Evolutionary conservation across 1,140 invertebrate genomes (phyloP), one percentile per base, ranked within the genome.

Genomic region (Propsilocerus akamusi): DNA sequence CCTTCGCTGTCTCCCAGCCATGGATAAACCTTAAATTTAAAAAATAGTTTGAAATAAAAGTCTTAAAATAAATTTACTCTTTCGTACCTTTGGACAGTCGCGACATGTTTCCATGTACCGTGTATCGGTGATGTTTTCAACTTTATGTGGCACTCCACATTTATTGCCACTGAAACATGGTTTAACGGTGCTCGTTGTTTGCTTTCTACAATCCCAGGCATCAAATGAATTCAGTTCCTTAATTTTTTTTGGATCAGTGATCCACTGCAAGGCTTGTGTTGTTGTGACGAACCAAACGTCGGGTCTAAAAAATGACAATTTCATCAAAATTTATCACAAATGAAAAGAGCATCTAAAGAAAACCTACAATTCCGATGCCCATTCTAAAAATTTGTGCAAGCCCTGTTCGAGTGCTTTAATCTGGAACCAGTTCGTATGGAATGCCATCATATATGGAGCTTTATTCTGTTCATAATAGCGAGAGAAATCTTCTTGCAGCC

Each of bases 371-470:
- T 74, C 74, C 23, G 78, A 67, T 1, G 79, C 77, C 80, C 84
- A 89, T 52, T 88, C 81, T 22, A 95, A 64, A 62, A 94, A 94
- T 63, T 91, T 90, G 49, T 82, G 78, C 2, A 94, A 69, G 23
- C 87, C 89, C 51, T 76, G 68, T 61, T 91, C 86, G 2, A 92
- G 68, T 54, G 82, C 83, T 54, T 88, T 85, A 47, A 88, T 86
- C 59, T 90, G 86, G 72, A 94, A 93, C 89, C 88, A 94, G 66
- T 91, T 93, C 8, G 88, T 92, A 55, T 92, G 87, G 75, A 93
- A 88, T 5, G 88, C 80, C 81, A 93, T 87, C 83, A 90, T 88
- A 60, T 93, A 91, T 0, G 89, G 89, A 1, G 89, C 89, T 53
- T 83, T 73, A 62, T 92, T 91, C 59, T 87, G 82, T 26, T 84